Conservation (phyloP, 2,113 vertebrate genomes). For the Eretmochelys imbricata region DNA sequence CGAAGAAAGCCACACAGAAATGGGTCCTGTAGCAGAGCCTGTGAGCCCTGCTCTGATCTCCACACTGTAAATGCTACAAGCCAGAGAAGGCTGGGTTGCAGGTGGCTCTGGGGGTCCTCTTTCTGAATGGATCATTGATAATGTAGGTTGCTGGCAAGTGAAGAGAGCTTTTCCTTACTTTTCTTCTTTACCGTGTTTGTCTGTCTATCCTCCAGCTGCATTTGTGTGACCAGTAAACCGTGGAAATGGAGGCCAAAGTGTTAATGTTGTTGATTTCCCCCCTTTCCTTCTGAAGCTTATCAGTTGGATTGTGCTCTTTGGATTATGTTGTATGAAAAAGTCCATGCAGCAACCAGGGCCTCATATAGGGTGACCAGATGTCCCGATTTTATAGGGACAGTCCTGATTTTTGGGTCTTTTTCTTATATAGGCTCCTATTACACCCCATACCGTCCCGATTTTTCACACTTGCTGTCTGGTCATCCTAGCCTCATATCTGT, state of each 20-base stretch:
- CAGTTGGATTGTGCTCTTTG: background rate
- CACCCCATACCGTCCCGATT: too few species aligned
- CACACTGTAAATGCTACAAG: background rate
- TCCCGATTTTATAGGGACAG: too few species aligned
- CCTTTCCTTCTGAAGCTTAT: background rate
- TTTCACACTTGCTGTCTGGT: too few species aligned
- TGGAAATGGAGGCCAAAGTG: background rate
- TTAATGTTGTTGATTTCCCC: background rate
- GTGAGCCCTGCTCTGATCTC: background rate
- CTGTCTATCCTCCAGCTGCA: background rate
- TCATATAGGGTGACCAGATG: too few species aligned
- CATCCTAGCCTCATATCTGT: background rate
- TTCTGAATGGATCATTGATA: background rate
- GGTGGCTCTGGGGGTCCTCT: accelerated
- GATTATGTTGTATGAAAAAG: background rate
- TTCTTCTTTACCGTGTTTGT: background rate
- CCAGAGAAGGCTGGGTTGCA: background rate
- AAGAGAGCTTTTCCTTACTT: background rate
- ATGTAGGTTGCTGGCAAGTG: background rate
- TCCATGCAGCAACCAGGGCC: background rate
- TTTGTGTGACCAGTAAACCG: background rate
- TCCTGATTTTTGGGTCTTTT: too few species aligned
- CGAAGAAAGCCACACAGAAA: background rate
- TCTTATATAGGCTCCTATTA: too few species aligned
- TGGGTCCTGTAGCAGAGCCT: background rate